Evolutionary conservation across 2,113 vertebrate genomes (phyloP), one percentile per base, ranked within the genome.

Genomic region (Crotalus viridis): DNA sequence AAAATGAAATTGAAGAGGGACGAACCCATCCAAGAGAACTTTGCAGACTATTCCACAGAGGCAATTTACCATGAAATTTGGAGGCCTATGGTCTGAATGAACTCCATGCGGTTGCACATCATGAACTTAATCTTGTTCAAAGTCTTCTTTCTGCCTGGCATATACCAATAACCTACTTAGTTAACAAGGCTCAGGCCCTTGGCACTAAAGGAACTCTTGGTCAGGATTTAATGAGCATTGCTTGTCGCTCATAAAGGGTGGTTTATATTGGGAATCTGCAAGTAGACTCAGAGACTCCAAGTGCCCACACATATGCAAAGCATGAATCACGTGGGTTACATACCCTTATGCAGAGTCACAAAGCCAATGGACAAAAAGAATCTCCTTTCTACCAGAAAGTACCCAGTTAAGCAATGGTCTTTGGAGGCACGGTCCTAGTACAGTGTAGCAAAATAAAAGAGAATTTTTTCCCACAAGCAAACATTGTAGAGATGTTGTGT

Each of bases 1-100:
- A 85, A 74, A 92, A 92, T 69, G 88, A 94, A 93, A 94, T 87
- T 85, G 93, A 59, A 81, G 89, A 46, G 10, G 28, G 59, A 24
- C 24, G 26, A 89, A 64, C 22, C 48, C 24, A 87, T 90, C 92
- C 92, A 93, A 93, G 81, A 93, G 46, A 90, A 90, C 28, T 54
- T 85, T 54, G 92, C 1, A 64, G 56, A 87, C 39, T 90, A 90
- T 90, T 87, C 92, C 43, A 64, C 5, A 59, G 85, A 92, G 56
- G 56, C 56, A 26, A 90, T 87, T 87, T 87, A 64, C 55, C 89
- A 90, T 90, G 92, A 85, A 61, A 87, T 86, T 86, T 87, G 81
- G 89, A 87, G 48, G 64, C 64, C 59, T 46, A 12, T 21, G 46
- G 19, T 54, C 59, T 64, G 87, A 74, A 3, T 28, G 5, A 33